Evolutionary conservation across 2,888 invertebrate species (phyloP).

Genomic region (Pelosia muscerda): DNA sequence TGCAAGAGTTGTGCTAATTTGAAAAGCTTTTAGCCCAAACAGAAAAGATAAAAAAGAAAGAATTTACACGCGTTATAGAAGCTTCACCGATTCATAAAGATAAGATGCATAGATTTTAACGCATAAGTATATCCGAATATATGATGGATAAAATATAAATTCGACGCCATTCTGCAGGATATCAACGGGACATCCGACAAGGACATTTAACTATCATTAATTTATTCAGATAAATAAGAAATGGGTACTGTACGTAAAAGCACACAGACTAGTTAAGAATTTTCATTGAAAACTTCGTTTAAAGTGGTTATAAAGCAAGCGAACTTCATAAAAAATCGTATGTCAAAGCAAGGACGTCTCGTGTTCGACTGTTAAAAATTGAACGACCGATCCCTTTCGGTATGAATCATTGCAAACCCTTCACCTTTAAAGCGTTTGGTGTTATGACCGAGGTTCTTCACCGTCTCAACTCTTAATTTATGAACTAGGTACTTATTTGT

Average conservation of each 20-base stretch:
- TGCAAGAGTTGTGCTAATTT: too few species aligned
- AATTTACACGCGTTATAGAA: too few species aligned
- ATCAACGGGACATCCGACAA: neutral
- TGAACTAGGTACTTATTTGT: neutral
- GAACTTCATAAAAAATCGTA: conserved; percentile 1
- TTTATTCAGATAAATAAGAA: neutral
- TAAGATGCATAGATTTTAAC: neutral
- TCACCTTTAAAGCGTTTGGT: conserved; percentile 30
- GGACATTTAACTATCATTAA: neutral
- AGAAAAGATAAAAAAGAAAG: too few species aligned
- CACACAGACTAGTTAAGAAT: neutral
- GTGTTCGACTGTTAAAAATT: conserved; percentile 56
- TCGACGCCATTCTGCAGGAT: neutral
- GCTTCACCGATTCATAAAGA: neutral
- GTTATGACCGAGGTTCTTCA: conserved; percentile 15
- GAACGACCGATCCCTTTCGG: conserved; percentile 56
- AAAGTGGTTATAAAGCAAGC: neutral
- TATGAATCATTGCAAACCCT: conserved; percentile 52
- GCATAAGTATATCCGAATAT: too few species aligned
- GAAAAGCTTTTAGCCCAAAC: too few species aligned
- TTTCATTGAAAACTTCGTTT: neutral
- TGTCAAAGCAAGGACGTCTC: conserved; percentile 56
- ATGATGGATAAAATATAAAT: neutral
- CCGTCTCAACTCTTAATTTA: conserved; percentile 14
- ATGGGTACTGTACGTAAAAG: neutral